Evolutionary conservation across 2,797 vertebrate species (phyloP).

Genomic region (Darevskia mixta): DNA sequence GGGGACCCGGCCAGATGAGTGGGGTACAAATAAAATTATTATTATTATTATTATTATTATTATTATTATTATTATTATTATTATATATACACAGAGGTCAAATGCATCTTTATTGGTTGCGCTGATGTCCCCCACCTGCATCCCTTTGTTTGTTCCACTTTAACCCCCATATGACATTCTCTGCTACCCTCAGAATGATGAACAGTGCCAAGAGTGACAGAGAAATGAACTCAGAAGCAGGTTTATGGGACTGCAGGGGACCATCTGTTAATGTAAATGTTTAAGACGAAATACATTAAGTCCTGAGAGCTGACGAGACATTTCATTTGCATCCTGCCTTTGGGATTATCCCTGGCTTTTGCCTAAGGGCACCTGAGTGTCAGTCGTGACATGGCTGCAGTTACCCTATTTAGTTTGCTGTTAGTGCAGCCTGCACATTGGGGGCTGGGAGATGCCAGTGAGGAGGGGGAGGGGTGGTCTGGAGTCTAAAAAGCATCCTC

Average conservation of each 20-base stretch:
- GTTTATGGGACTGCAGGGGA: constrained; percentile 79
- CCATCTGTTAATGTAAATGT: constrained; percentile 85
- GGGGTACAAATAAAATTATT: too few species aligned
- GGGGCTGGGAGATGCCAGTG: constrained; percentile 36
- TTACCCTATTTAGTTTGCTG: constrained; percentile 56
- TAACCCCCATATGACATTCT: constrained; percentile 68
- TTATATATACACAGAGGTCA: constrained; percentile 64
- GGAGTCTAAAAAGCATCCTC: constrained; percentile 33
- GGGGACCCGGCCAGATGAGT: too few species aligned
- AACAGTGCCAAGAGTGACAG: constrained; percentile 73
- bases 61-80: too few species aligned
- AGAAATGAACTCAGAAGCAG: constrained; percentile 76
- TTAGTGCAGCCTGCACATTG: constrained; percentile 12
- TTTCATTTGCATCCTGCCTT: constrained; percentile 77
- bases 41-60: too few species aligned
- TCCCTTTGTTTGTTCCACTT: constrained; percentile 68
- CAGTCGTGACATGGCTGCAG: constrained; percentile 41
- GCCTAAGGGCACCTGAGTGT: constrained; percentile 61
- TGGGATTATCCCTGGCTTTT: constrained; percentile 71
- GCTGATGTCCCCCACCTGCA: constrained; percentile 56
- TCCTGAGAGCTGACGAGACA: constrained; percentile 71
- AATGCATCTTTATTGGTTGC: constrained; percentile 64
- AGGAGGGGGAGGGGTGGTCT: background rate
- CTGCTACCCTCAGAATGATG: constrained; percentile 64
- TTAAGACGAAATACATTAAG: constrained; percentile 80